Evolutionary conservation across 2,888 invertebrate genomes (phyloP).

Genomic region (Cotesia congregata): DNA sequence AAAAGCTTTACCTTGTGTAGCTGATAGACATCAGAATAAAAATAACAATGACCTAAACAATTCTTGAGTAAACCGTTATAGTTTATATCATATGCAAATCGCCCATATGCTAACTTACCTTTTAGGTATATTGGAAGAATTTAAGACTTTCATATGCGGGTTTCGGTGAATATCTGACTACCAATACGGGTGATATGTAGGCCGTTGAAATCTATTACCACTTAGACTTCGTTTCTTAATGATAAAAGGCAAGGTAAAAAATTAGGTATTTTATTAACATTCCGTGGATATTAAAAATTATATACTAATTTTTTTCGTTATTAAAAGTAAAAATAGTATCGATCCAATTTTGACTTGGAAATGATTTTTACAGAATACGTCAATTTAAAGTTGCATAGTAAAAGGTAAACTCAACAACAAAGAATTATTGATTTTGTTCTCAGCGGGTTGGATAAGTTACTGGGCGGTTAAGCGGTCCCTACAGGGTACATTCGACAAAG

Average conservation of each 20-base stretch:
- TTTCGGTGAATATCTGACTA: slow-evolving; percentile 62
- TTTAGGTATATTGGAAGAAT: slow-evolving; percentile 58
- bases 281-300: too few species aligned
- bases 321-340: slow-evolving; percentile 40
- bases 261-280: too few species aligned
- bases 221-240: slow-evolving; percentile 39
- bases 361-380: slow-evolving; percentile 55
- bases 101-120: slow-evolving; percentile 68
- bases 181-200: slow-evolving; percentile 69
- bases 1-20: not conserved
- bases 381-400: slow-evolving; percentile 64
- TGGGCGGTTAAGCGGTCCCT: slow-evolving; percentile 67
- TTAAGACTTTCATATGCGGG: slow-evolving; percentile 62
- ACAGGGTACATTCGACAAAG: slow-evolving; percentile 69
- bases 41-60: not conserved
- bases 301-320: too few species aligned
- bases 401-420: slow-evolving; percentile 68
- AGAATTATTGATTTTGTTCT: slow-evolving; percentile 69
- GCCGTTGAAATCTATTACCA: slow-evolving; percentile 63
- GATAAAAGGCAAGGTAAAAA: not conserved
- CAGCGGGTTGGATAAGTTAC: slow-evolving; percentile 66
- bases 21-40: slow-evolving; percentile 16
- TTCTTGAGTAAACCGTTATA: slow-evolving; percentile 52
- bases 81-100: slow-evolving; percentile 63
- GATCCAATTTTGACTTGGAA: slow-evolving; percentile 50